These are phyloP conservation scores for Bugula neritina DNA, from an alignment of 2,888 invertebrate species.

Conservation along the genomic window DNA sequence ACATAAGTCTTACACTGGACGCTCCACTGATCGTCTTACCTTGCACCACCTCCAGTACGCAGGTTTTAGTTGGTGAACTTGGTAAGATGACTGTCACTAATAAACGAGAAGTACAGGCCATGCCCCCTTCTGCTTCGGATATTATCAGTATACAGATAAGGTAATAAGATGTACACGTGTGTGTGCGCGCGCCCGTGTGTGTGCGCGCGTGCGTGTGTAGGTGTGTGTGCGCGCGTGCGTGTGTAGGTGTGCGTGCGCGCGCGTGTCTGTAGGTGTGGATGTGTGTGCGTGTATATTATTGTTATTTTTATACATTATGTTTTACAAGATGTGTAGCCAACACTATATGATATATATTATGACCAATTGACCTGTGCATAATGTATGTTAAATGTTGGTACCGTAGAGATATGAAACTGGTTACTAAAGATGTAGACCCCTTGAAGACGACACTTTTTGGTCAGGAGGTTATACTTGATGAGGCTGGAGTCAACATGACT, in stretches of 20 bases:
- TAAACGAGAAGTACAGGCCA: not conserved
- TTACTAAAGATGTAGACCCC: slow-evolving; percentile 17
- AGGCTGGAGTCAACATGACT: slow-evolving; percentile 2
- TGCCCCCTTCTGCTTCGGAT: not conserved
- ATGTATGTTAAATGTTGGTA: too few species aligned
- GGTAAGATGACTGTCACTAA: slow-evolving; percentile 68
- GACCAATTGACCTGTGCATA: too few species aligned
- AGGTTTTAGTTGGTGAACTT: slow-evolving; percentile 84
- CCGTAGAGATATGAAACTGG: slow-evolving; percentile 23
- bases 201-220: too few species aligned
- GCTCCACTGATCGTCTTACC: slow-evolving; percentile 88
- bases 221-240: too few species aligned
- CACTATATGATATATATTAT: too few species aligned
- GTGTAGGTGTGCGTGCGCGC: too few species aligned
- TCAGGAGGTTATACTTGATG: slow-evolving; percentile 16
- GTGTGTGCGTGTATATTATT: too few species aligned
- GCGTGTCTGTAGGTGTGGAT: too few species aligned
- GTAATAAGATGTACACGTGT: too few species aligned
- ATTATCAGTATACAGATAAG: not conserved
- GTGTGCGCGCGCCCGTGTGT: too few species aligned
- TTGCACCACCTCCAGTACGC: slow-evolving; percentile 67
- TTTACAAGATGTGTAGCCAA: too few species aligned
- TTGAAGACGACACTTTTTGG: not conserved
- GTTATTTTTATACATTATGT: too few species aligned
- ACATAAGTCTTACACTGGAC: slow-evolving; percentile 71